These are phyloP conservation scores for Margaritifera margaritifera DNA, from an alignment of 2,888 invertebrate species.

Conservation along the genomic window DNA sequence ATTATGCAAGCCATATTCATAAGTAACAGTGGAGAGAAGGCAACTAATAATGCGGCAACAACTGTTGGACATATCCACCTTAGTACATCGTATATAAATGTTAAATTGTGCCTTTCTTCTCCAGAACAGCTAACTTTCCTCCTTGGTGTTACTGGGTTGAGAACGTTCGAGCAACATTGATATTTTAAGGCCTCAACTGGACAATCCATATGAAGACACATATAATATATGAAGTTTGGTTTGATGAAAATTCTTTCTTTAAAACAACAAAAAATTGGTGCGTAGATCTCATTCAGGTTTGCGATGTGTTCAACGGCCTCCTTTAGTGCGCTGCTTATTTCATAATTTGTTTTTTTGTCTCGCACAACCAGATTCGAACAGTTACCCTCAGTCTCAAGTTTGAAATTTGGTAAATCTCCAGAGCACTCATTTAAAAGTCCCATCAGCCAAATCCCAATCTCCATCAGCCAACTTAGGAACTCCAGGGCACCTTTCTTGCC, in stretches of 20 bases:
- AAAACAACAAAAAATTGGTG: constrained; percentile 37
- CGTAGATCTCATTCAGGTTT: constrained; percentile 21
- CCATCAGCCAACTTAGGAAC: constrained; percentile 36
- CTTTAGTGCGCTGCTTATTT: constrained; percentile 15
- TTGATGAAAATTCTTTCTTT: constrained; percentile 29
- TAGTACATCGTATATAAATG: constrained; percentile 15
- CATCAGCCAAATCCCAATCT: constrained; percentile 39
- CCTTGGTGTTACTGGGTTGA: not conserved
- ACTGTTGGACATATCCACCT: constrained; percentile 36
- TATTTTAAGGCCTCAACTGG: constrained; percentile 33
- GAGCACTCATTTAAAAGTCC: constrained; percentile 23
- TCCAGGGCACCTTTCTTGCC: constrained; percentile 27
- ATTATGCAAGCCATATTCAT: constrained; percentile 4
- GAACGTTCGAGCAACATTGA: constrained; percentile 25
- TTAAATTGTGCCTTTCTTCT: not conserved
- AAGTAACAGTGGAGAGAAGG: constrained; percentile 27
- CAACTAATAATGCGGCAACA: constrained; percentile 24
- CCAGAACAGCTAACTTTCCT: constrained; percentile 12
- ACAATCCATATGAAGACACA: constrained; percentile 39
- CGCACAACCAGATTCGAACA: constrained; percentile 30
- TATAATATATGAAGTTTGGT: constrained; percentile 17
- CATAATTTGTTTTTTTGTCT: constrained; percentile 11
- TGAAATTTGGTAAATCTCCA: constrained; percentile 7
- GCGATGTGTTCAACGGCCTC: constrained; percentile 11
- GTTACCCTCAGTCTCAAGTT: constrained; percentile 15